Base-by-base conservation (phyloP, 2,797 vertebrate species). In the Anisognathus igniventris region DNA sequence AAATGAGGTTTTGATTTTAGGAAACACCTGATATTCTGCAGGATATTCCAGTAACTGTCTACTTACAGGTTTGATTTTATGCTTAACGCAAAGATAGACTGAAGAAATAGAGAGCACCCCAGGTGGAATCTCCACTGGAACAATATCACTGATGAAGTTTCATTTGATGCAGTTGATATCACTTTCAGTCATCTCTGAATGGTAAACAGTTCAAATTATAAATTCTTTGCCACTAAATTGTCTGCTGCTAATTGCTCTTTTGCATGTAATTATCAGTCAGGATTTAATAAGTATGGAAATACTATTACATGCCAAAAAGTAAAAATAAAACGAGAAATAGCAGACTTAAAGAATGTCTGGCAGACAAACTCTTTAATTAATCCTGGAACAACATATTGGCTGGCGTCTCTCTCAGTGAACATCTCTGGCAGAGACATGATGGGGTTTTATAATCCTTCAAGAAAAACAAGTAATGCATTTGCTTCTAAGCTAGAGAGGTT, bases 141-240 rank as follows among this genome's bases (percentile, higher is more conserved):
- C 94, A 96, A 65, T 91, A 92, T 77, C 44, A 61, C 37, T 51
- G 79, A 91, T 61, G 94, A 96, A 96, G 93, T 96, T 97, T 96
- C 80, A 96, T 95, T 96, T 74, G 80, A 92, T 91, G 92, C 92
- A 90, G 88, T 93, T 94, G 91, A 84, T 93, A 96, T 91, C 96
- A 96, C 91, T 96, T 97, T 94, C 94, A 94, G 94, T 95, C 96
- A 77, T 90, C 91, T 97, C 87, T 95, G 95, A 96, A 97, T 96
- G 95, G 89, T 94, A 96, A 98, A 91, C 92, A 96, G 93, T 97
- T 97, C 93, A 95, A 96, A 97, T 96, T 92, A 97, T 94, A 88
- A 93, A 96, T 97, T 93, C 94, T 96, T 97, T 96, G 95, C 96
- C 91, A 97, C 95, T 96, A 95, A 96, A 96, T 89, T 95, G 93